A percentile compares a stretch with the other conserved stretches of the same genome.
These are phyloP conservation scores for Knipowitschia caucasica DNA, from an alignment of 2,797 vertebrate species.

Conservation along the genomic window DNA sequence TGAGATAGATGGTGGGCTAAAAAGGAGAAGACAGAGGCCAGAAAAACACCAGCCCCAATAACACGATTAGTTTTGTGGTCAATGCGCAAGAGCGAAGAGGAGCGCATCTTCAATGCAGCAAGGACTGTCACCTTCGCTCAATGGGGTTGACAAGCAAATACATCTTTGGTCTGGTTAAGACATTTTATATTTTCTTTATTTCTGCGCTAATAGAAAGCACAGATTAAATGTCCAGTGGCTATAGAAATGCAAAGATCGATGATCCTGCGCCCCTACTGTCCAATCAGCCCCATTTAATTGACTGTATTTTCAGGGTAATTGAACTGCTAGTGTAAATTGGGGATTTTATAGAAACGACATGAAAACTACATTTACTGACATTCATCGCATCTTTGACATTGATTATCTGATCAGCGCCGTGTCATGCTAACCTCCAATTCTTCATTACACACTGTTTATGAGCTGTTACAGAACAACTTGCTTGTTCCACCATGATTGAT, in stretches of 20 bases:
- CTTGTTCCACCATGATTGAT: constrained; percentile 99
- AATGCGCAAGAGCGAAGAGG: constrained; percentile 85
- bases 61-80: constrained; percentile 88
- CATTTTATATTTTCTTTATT: constrained; percentile 99
- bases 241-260: constrained; percentile 99
- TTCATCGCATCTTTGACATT: constrained; percentile 99
- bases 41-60: constrained; percentile 93
- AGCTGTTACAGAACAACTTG: constrained; percentile 99
- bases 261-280: constrained; percentile 99
- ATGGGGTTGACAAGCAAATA: constrained; percentile 99
- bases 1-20: constrained; percentile 97
- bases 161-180: constrained; percentile 99
- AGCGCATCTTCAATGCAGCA: constrained; percentile 90
- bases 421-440: constrained; percentile 99
- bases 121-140: constrained; percentile 93
- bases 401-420: constrained; percentile 99
- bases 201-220: constrained; percentile 98
- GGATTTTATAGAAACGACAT: constrained; percentile 99
- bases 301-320: constrained; percentile 99
- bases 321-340: constrained; percentile 99
- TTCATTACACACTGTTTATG: constrained; percentile 99
- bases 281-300: constrained; percentile 99
- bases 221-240: constrained; percentile 99
- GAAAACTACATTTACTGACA: constrained; percentile 99
- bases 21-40: constrained; percentile 91